Percentiles rank a stretch among this genome's conserved stretches.
These are phyloP conservation scores for Dromococcyx pavoninus DNA, from an alignment of 2,797 vertebrate genomes.

Conservation along the genomic window DNA sequence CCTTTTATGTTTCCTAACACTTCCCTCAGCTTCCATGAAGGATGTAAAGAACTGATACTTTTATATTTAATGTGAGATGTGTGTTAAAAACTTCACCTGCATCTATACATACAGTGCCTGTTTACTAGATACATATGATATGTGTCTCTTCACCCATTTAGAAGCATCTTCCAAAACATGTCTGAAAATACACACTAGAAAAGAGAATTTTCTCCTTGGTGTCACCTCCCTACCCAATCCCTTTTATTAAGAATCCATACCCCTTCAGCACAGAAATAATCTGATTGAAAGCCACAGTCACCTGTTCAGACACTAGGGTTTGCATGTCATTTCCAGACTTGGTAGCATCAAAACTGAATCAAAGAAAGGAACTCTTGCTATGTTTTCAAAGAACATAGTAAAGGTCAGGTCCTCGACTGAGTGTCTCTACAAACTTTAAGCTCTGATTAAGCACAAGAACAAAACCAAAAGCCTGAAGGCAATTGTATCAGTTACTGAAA, in stretches of 20 bases:
- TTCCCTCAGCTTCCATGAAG: background rate
- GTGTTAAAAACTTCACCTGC: background rate
- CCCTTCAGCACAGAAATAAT: background rate
- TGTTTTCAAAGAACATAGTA: background rate
- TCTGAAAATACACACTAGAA: background rate
- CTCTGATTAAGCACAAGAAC: background rate
- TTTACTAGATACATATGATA: background rate
- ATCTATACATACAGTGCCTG: background rate
- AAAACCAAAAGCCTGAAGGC: constrained; percentile 6
- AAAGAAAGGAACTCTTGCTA: background rate
- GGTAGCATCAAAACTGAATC: background rate
- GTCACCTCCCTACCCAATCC: background rate
- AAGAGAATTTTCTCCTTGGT: background rate
- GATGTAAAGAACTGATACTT: background rate
- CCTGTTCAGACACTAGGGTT: background rate
- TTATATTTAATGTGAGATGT: background rate
- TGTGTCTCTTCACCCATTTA: background rate
- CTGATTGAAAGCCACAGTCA: background rate
- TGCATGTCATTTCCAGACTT: background rate
- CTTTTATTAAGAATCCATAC: background rate
- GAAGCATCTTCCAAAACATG: background rate
- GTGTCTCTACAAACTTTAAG: background rate
- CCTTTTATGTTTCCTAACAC: background rate
- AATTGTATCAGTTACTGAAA: background rate
- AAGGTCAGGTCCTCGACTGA: background rate